A percentile compares a stretch with the other conserved stretches of the same genome.
These are phyloP conservation scores for Barbus barbus DNA, from an alignment of 2,113 vertebrate genomes.

Conservation along the genomic window DNA sequence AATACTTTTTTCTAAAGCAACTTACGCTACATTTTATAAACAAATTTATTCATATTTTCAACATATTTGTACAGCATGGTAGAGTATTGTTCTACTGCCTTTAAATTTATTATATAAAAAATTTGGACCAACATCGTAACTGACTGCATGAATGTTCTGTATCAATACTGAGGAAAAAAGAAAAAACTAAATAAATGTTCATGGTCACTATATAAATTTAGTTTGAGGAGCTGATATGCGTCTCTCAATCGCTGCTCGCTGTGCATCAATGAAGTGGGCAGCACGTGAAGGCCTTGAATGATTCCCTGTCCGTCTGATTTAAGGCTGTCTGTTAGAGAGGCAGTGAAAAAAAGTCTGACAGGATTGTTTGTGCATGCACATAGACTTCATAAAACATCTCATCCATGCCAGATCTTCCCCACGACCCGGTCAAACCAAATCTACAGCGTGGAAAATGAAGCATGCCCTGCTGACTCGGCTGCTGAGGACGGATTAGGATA, in stretches of 20 bases:
- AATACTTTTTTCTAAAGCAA: too few relatives aligned
- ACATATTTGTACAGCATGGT: too few relatives aligned
- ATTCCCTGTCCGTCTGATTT: not conserved
- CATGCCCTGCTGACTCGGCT: not conserved
- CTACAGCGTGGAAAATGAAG: not conserved
- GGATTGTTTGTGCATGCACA: not conserved
- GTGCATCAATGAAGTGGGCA: too few relatives aligned
- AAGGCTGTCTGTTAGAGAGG: not conserved
- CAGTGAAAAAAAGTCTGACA: not conserved
- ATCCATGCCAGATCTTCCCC: not conserved
- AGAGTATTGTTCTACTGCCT: not conserved
- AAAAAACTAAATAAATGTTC: too few relatives aligned
- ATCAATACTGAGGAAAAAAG: not conserved
- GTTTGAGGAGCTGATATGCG: too few relatives aligned
- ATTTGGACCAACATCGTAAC: too few relatives aligned
- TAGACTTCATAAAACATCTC: conserved; percentile 24
- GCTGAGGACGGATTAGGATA: not conserved
- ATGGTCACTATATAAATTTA: too few relatives aligned
- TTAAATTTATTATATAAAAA: not conserved
- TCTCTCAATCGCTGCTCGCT: too few relatives aligned
- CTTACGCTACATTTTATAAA: too few relatives aligned
- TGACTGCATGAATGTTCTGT: too few relatives aligned
- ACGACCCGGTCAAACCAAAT: not conserved
- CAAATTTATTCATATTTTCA: too few relatives aligned
- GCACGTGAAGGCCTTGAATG: too few relatives aligned